Percentiles rank a stretch among this genome's conserved stretches.
Conservation (phyloP, 1,140 invertebrate species). For the Phymastichus coffea region DNA sequence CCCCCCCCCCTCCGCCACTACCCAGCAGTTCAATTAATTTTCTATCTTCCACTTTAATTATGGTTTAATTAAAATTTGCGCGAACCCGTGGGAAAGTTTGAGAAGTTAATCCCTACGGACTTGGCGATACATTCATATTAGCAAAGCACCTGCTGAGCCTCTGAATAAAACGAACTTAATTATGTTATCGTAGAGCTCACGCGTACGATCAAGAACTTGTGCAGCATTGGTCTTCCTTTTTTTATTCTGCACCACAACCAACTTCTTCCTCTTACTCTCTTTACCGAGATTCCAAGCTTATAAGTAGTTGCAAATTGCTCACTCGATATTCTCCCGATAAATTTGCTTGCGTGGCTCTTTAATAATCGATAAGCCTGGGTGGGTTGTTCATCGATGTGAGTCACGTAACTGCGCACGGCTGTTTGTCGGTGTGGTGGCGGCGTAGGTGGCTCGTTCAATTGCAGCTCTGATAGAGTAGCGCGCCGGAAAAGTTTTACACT, state of each 20-base stretch:
- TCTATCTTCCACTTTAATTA: constrained; percentile 31
- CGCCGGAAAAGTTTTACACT: constrained; percentile 5
- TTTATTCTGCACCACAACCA: background rate
- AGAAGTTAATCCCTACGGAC: constrained; percentile 36
- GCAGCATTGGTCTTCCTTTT: too few species aligned
- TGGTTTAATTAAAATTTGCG: constrained; percentile 39
- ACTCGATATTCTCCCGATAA: background rate
- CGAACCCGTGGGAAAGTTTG: constrained; percentile 33
- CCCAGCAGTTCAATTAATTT: constrained; percentile 37
- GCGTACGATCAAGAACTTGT: too few species aligned
- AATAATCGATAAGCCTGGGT: background rate
- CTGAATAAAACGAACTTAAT: constrained; percentile 35
- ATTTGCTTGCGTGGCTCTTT: background rate
- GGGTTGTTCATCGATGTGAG: too few species aligned
- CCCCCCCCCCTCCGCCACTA: background rate
- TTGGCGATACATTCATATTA: constrained; percentile 34
- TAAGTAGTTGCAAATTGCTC: background rate
- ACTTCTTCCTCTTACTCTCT: too few species aligned
- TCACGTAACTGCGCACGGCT: too few species aligned
- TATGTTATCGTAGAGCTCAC: constrained; percentile 30
- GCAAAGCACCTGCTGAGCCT: constrained; percentile 28
- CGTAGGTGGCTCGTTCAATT: too few species aligned
- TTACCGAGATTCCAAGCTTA: background rate
- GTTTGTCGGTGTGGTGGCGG: too few species aligned
- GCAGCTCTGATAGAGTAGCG: too few species aligned